phyloP scores from a whole-genome alignment of 2,113 vertebrate species.

The Ictalurus punctatus region DNA sequence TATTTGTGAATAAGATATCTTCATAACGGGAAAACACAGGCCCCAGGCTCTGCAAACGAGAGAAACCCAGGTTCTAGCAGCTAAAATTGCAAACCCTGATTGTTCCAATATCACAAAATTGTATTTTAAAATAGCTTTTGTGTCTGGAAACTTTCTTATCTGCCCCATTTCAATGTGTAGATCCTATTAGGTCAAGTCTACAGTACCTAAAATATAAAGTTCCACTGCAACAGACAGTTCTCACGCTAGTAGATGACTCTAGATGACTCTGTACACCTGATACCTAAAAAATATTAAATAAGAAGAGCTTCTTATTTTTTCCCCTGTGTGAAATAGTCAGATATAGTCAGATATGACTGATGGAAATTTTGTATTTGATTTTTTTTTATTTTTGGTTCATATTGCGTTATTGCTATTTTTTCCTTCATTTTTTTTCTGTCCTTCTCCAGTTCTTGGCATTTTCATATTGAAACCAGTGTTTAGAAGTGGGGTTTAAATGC shows the following conservation, averaged over 20 bases:
- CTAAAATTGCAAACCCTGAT: neutral
- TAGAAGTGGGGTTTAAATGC: neutral
- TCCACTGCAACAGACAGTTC: conserved; percentile 11
- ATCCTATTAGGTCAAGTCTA: conserved; percentile 36
- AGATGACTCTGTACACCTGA: conserved; percentile 3
- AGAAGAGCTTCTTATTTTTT: neutral
- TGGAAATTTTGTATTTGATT: neutral
- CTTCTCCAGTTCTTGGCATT: neutral
- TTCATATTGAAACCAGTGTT: neutral
- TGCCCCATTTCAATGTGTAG: neutral
- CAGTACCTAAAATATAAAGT: conserved; percentile 6
- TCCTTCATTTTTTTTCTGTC: neutral
- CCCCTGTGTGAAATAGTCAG: conserved; percentile 2
- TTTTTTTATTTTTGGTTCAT: neutral
- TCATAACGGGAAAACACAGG: neutral
- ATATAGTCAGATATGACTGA: neutral
- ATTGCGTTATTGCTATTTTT: neutral
- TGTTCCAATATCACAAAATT: neutral
- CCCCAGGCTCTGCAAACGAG: neutral
- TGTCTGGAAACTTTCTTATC: neutral
- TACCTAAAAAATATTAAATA: neutral
- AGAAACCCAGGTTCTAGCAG: neutral
- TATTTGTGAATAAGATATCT: neutral
- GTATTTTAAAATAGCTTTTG: neutral
- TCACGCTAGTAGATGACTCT: neutral